A percentile compares a stretch with the other conserved stretches of the same genome.
Conservation (phyloP, 2,797 vertebrate genomes). For the Parambassis ranga region DNA sequence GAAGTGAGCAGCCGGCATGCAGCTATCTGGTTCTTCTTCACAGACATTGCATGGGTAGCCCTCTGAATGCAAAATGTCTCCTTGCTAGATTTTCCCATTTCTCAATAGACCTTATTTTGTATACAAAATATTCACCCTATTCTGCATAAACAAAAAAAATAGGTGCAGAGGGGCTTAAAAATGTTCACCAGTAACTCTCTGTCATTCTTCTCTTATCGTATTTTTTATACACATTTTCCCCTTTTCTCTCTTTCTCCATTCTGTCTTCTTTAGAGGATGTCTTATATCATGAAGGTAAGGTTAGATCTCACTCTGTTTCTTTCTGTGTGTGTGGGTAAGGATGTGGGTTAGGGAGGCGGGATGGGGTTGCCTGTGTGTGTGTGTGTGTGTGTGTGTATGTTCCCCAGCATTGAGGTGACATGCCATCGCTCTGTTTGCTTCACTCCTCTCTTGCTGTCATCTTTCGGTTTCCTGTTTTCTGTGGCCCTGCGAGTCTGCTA, state of each 20-base stretch:
- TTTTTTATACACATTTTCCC: constrained; percentile 84
- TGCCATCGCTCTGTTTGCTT: constrained; percentile 58
- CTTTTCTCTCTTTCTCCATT: constrained; percentile 90
- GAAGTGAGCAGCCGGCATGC: not conserved
- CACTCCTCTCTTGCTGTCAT: constrained; percentile 39
- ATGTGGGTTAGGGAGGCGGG: constrained; percentile 31
- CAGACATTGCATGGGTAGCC: constrained; percentile 34
- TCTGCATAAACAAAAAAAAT: constrained; percentile 7
- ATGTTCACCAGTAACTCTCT: constrained; percentile 66
- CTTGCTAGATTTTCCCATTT: not conserved
- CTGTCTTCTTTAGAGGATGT: constrained; percentile 97
- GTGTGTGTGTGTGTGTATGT: constrained; percentile 26
- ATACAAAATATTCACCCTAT: not conserved
- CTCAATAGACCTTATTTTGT: constrained; percentile 1
- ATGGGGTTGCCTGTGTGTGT: constrained; percentile 44
- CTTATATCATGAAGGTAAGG: constrained; percentile 99
- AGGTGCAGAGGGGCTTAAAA: constrained; percentile 17
- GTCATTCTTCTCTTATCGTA: constrained; percentile 62
- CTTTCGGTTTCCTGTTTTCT: constrained; percentile 73
- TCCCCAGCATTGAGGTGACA: constrained; percentile 62
- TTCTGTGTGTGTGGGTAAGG: constrained; percentile 34
- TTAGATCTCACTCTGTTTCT: constrained; percentile 76
- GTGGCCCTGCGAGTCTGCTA: constrained; percentile 34
- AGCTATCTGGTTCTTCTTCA: not conserved
- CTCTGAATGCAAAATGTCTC: constrained; percentile 24